A percentile compares a stretch with the other conserved stretches of the same genome.
phyloP scores from a whole-genome alignment of 2,797 vertebrate species.

The Pangasius sanitwongsei region DNA sequence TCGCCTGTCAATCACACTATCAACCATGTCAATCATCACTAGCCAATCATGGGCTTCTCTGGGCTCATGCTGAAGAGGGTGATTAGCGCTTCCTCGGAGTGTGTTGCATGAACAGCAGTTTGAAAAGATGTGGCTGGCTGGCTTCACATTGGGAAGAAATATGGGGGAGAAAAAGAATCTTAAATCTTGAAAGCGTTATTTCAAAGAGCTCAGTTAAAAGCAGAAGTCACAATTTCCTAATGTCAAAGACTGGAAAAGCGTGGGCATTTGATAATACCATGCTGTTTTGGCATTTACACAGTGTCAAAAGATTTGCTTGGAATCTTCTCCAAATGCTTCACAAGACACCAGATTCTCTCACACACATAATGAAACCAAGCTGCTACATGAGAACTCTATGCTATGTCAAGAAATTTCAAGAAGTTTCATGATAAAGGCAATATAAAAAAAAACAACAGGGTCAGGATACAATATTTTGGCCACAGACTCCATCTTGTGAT shows the following conservation, averaged over 20 bases:
- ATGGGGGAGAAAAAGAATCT: neutral
- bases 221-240: neutral
- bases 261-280: neutral
- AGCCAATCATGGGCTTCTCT: neutral
- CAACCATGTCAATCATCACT: neutral
- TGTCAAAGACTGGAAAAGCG: neutral
- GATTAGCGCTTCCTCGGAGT: neutral
- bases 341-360: neutral
- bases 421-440: neutral
- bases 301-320: neutral
- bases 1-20: neutral
- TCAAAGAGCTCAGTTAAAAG: neutral
- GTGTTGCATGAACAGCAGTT: neutral
- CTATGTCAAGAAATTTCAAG: neutral
- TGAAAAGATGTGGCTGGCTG: neutral
- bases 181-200: neutral
- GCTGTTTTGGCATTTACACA: neutral
- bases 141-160: neutral
- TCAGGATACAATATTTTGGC: neutral
- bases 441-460: neutral
- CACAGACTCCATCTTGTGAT: neutral
- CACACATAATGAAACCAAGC: neutral
- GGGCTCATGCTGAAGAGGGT: neutral
- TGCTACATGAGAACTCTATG: neutral
- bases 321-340: neutral